Conservation (phyloP, 2,888 invertebrate genomes). For the Pandemis corylana region DNA sequence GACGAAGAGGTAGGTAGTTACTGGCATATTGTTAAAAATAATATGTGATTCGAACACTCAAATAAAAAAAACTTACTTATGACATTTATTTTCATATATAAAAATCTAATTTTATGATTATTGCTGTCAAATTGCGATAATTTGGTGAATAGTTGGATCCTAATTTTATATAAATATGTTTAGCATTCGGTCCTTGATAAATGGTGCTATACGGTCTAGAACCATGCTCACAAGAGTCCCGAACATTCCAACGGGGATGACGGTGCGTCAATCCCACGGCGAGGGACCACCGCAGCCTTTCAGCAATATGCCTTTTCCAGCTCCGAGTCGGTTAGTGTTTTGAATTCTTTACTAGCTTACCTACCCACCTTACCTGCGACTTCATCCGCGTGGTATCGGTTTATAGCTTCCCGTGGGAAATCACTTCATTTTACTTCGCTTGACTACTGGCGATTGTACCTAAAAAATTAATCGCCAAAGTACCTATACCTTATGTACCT, state of each 20-base stretch:
- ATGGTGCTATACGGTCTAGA: slow-evolving; percentile 47
- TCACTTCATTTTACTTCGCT: too few relatives aligned
- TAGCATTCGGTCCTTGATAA: slow-evolving; percentile 49
- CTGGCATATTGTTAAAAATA: too few relatives aligned
- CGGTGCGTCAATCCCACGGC: slow-evolving; percentile 50
- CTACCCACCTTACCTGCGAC: too few relatives aligned
- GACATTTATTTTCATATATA: not conserved
- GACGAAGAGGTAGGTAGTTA: too few relatives aligned
- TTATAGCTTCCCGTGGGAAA: too few relatives aligned
- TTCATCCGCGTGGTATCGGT: too few relatives aligned
- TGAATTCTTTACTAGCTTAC: too few relatives aligned
- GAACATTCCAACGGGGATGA: slow-evolving; percentile 46
- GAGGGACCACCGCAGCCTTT: slow-evolving; percentile 67
- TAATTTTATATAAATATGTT: slow-evolving; percentile 43
- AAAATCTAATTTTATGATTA: too few relatives aligned
- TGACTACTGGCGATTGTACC: too few relatives aligned
- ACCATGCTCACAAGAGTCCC: slow-evolving; percentile 44
- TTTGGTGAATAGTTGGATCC: not conserved
- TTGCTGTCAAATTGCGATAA: not conserved
- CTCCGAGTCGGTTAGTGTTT: slow-evolving; percentile 56
- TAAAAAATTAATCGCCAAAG: too few relatives aligned
- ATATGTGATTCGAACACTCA: too few relatives aligned
- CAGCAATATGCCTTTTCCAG: slow-evolving; percentile 69
- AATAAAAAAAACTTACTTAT: not conserved
- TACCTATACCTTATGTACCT: too few relatives aligned